Conservation (phyloP, 2,888 invertebrate species). For the Luperina nickerlii region DNA sequence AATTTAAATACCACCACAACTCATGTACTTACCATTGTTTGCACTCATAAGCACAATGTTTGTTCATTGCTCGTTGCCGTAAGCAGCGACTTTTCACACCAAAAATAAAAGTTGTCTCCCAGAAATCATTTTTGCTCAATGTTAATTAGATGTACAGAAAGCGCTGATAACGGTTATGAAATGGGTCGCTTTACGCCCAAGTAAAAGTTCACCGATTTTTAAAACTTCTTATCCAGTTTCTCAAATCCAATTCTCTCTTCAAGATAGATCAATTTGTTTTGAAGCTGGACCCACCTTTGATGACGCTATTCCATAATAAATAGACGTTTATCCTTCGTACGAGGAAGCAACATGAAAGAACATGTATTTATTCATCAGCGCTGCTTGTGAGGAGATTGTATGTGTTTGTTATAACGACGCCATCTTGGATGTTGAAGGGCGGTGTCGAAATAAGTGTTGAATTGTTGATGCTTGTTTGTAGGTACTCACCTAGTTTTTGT, state of each 20-base stretch:
- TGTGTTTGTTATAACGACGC: slow-evolving; percentile 34
- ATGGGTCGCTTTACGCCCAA: not conserved
- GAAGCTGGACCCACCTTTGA: slow-evolving; percentile 68
- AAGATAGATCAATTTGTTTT: slow-evolving; percentile 68
- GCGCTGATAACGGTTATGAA: not conserved
- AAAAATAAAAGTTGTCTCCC: not conserved
- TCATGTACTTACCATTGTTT: not conserved
- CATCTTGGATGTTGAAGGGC: slow-evolving; percentile 39
- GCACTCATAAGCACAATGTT: not conserved
- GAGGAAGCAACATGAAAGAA: slow-evolving; percentile 58
- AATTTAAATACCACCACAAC: not conserved
- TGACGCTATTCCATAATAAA: slow-evolving; percentile 68
- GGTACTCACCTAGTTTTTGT: slow-evolving; percentile 10
- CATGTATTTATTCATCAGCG: slow-evolving; percentile 64
- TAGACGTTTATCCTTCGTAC: slow-evolving; percentile 63
- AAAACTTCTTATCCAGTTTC: slow-evolving; percentile 38
- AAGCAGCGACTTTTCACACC: not conserved
- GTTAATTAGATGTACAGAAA: not conserved
- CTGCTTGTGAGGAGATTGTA: slow-evolving; percentile 39
- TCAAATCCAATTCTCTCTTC: slow-evolving; percentile 16
- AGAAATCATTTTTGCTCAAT: not conserved
- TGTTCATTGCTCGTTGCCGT: not conserved
- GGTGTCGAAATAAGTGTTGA: slow-evolving; percentile 28
- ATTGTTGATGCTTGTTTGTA: slow-evolving; percentile 26
- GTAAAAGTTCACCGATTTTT: not conserved